Evolutionary conservation across 2,113 vertebrate species (phyloP).

Genomic region (Austrofundulus limnaeus): DNA sequence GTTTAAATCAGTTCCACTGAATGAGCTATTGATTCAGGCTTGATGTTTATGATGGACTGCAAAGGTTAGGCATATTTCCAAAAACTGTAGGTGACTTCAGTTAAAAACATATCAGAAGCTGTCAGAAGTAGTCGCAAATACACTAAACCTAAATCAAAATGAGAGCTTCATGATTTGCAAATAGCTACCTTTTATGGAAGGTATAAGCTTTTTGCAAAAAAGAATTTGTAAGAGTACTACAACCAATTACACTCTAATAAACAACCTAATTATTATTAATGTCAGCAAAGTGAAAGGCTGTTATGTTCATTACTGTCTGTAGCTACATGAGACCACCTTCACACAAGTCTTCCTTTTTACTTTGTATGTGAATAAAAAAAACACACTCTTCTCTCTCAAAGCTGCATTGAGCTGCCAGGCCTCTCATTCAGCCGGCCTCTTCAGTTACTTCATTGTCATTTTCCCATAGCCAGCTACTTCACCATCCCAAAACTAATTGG

Average conservation of each 20-base stretch:
- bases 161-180: neutral
- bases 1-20: too few relatives aligned
- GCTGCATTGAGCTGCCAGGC: slow-evolving; percentile 64
- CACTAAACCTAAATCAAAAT: neutral
- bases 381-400: slow-evolving; percentile 51
- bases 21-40: too few relatives aligned
- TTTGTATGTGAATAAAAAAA: slow-evolving; percentile 33
- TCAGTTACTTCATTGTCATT: slow-evolving; percentile 73
- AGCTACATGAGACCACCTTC: slow-evolving; percentile 37
- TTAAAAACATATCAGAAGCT: neutral
- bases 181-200: neutral
- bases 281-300: slow-evolving; percentile 34
- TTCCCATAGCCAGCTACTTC: slow-evolving; percentile 56
- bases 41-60: too few relatives aligned
- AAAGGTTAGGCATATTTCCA: too few relatives aligned
- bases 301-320: slow-evolving; percentile 56
- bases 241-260: slow-evolving; percentile 8
- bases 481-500: slow-evolving; percentile 71
- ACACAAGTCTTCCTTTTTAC: slow-evolving; percentile 36
- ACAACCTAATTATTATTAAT: slow-evolving; percentile 7
- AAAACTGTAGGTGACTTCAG: too few relatives aligned
- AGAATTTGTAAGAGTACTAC: neutral
- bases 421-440: slow-evolving; percentile 60
- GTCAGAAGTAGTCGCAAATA: neutral
- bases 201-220: neutral